Conservation (phyloP, 2,797 vertebrate genomes). For the Phrynocephalus forsythii region DNA sequence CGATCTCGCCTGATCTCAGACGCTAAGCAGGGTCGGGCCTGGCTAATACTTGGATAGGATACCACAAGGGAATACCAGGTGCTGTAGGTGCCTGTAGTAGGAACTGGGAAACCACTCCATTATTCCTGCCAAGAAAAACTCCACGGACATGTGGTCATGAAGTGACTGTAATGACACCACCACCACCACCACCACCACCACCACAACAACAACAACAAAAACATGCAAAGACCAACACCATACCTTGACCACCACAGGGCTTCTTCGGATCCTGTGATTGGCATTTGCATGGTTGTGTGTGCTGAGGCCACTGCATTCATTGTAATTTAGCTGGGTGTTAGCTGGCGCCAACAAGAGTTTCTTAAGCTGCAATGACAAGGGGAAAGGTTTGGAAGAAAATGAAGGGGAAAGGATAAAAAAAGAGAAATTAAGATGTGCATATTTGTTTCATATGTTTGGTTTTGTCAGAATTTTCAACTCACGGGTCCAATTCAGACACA, state of each 20-base stretch:
- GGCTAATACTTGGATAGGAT: too few relatives aligned
- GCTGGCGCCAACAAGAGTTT: constrained; percentile 98
- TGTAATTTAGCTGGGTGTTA: constrained; percentile 99
- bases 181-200: too few relatives aligned
- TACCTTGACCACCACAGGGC: constrained; percentile 97
- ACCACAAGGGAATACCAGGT: too few relatives aligned
- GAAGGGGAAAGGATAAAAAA: constrained; percentile 1
- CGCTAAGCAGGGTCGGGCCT: too few relatives aligned
- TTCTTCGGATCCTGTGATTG: constrained; percentile 97
- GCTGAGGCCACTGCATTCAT: constrained; percentile 98
- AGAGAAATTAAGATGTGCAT: constrained; percentile 53
- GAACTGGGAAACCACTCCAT: too few relatives aligned
- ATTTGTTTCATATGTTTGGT: constrained; percentile 2
- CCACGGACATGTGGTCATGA: too few relatives aligned
- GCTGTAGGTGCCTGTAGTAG: too few relatives aligned
- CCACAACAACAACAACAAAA: too few relatives aligned
- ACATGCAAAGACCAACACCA: constrained; percentile 70
- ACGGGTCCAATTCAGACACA: background rate
- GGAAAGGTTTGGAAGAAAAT: constrained; percentile 39
- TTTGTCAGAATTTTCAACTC: background rate
- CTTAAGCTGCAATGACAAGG: constrained; percentile 89
- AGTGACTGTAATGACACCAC: too few relatives aligned
- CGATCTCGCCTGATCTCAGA: too few relatives aligned
- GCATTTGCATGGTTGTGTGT: constrained; percentile 95
- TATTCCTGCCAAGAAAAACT: too few relatives aligned